A percentile compares a stretch with the other conserved stretches of the same genome.
Conservation (phyloP, 2,888 invertebrate genomes). For the Acanthococcus lagerstroemiae region DNA sequence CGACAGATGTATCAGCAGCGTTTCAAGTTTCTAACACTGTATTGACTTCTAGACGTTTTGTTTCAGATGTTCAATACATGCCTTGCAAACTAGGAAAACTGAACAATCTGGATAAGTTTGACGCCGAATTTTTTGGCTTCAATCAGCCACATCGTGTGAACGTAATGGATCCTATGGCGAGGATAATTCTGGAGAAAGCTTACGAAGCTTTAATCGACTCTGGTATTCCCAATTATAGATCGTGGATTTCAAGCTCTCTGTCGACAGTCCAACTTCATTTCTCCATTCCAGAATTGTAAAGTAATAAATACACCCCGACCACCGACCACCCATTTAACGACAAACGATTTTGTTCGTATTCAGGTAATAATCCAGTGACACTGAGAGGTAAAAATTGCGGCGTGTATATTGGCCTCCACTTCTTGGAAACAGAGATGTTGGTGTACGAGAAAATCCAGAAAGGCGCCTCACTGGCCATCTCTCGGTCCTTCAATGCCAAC, state of each 20-base stretch:
- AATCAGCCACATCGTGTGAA: conserved; percentile 43
- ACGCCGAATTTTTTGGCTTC: conserved; percentile 45
- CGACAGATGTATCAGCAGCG: too few relatives aligned
- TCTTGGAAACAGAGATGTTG: conserved; percentile 11
- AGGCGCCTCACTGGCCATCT: conserved; percentile 6
- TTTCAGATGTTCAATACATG: conserved; percentile 10
- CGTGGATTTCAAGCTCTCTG: neutral
- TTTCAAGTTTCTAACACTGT: too few relatives aligned
- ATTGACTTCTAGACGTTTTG: too few relatives aligned
- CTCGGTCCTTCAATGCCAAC: conserved; percentile 15
- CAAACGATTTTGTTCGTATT: neutral
- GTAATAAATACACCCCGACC: too few relatives aligned
- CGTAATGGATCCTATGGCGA: conserved; percentile 45
- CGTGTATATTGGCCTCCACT: conserved; percentile 14
- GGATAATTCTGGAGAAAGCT: conserved; percentile 43
- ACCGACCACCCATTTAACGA: too few relatives aligned
- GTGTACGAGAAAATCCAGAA: conserved; percentile 14
- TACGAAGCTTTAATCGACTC: conserved; percentile 46
- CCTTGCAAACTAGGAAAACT: conserved; percentile 39
- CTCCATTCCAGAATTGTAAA: too few relatives aligned
- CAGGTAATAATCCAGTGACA: conserved; percentile 13
- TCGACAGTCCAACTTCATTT: too few relatives aligned
- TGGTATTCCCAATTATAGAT: conserved; percentile 38
- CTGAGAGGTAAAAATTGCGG: conserved; percentile 21
- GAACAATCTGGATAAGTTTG: conserved; percentile 41